phyloP scores from a whole-genome alignment of 1,140 invertebrate species.

The Aphaenogaster rudis region DNA sequence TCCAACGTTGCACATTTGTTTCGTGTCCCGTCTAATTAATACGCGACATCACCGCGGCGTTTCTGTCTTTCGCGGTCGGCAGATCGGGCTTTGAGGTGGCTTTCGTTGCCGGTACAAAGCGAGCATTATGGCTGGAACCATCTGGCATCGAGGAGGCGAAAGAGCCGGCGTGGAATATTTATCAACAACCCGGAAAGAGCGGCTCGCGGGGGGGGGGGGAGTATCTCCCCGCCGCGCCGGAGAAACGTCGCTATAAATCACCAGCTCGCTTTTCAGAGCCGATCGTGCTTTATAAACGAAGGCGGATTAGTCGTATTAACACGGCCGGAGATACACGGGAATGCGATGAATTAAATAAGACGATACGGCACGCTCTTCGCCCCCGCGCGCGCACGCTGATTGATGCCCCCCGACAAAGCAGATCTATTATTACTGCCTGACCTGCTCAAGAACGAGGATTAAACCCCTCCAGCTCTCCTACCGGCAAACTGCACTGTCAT shows the following conservation, averaged over 20 bases:
- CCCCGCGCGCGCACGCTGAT: constrained; percentile 23
- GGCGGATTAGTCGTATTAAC: constrained; percentile 55
- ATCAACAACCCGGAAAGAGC: constrained; percentile 52
- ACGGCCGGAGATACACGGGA: not conserved
- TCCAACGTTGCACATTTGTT: not conserved
- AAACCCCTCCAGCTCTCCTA: constrained; percentile 1
- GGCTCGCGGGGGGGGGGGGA: not conserved
- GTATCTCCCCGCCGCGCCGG: not conserved
- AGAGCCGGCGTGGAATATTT: constrained; percentile 23
- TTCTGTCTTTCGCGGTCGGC: constrained; percentile 23
- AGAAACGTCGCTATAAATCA: constrained; percentile 39
- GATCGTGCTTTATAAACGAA: constrained; percentile 57
- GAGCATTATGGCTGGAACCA: constrained; percentile 43
- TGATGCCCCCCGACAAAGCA: constrained; percentile 37
- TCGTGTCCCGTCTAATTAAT: constrained; percentile 44
- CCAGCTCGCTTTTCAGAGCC: constrained; percentile 11
- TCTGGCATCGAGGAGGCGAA: constrained; percentile 34
- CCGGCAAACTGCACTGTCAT: constrained; percentile 37
- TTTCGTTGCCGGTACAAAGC: constrained; percentile 28
- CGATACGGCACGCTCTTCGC: not conserved
- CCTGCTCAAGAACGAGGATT: constrained; percentile 48
- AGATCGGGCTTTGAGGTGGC: constrained; percentile 38
- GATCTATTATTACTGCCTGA: constrained; percentile 58
- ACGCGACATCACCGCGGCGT: constrained; percentile 32
- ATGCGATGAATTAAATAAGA: constrained; percentile 53